These are phyloP conservation scores for Bacillus rossius DNA, from an alignment of 1,140 invertebrate genomes.

Conservation along the genomic window DNA sequence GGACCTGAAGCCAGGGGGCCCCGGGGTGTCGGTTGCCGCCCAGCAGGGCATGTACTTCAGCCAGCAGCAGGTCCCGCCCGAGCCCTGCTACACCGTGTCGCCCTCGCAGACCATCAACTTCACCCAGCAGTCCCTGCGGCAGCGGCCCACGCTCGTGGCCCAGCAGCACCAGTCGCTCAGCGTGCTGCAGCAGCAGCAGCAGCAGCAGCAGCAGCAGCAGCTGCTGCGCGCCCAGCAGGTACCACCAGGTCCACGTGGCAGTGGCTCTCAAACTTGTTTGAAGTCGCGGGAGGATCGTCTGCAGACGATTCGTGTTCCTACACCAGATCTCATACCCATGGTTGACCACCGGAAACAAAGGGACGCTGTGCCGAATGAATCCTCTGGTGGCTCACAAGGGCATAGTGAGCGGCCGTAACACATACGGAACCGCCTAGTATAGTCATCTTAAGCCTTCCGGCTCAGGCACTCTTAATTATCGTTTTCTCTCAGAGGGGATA, in stretches of 20 bases:
- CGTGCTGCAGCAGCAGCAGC: conserved; percentile 15
- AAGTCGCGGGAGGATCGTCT: not conserved
- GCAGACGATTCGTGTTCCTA: too few species aligned
- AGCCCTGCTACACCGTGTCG: conserved; percentile 51
- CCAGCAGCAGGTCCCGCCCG: conserved; percentile 47
- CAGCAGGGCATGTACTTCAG: conserved; percentile 74
- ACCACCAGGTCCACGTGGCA: not conserved
- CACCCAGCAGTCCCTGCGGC: conserved; percentile 49
- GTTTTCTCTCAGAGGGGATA: too few species aligned
- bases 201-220: conserved; percentile 40
- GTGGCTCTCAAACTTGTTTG: not conserved
- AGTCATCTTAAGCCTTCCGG: too few species aligned
- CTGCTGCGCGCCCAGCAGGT: not conserved
- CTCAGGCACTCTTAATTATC: too few species aligned
- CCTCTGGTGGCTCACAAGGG: too few species aligned
- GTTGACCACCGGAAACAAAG: too few species aligned
- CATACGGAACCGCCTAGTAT: too few species aligned
- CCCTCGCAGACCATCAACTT: conserved; percentile 81
- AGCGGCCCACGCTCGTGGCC: conserved; percentile 49
- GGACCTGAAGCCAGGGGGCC: conserved; percentile 50
- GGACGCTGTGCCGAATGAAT: too few species aligned
- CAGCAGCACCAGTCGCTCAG: conserved; percentile 40
- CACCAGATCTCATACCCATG: too few species aligned
- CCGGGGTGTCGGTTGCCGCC: conserved; percentile 60
- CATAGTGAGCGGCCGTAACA: too few species aligned